A percentile compares a stretch with the other conserved stretches of the same genome.
Evolutionary conservation across 53 echinoderm and acorn worm species (phyloP).

Genomic region (Holothuria scabra): DNA sequence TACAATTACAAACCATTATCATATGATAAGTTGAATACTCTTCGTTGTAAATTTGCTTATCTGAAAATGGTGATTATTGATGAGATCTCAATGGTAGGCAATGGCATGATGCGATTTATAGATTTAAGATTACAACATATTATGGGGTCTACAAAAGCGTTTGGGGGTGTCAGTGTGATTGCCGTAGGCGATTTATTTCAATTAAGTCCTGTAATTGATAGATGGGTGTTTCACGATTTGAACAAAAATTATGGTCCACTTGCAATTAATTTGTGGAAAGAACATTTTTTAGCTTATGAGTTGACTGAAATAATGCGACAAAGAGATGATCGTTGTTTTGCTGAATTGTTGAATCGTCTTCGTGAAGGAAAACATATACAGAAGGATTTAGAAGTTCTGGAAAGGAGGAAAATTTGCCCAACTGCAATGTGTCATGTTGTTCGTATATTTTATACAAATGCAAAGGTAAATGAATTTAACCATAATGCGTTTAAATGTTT

Average conservation of each 20-base stretch:
- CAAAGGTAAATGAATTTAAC: too few relatives aligned
- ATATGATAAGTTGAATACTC: slow-evolving; percentile 22
- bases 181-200: slow-evolving; percentile 13
- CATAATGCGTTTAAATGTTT: too few relatives aligned
- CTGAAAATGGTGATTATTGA: slow-evolving; percentile 26
- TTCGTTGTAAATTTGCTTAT: slow-evolving; percentile 12
- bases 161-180: not conserved
- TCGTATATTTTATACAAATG: too few relatives aligned
- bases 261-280: not conserved
- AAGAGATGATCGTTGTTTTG: not conserved
- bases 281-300: not conserved
- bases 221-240: slow-evolving; percentile 16
- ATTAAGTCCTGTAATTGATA: slow-evolving; percentile 39
- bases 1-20: slow-evolving; percentile 21
- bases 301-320: not conserved
- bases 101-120: not conserved
- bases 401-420: too few relatives aligned
- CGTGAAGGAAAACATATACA: not conserved
- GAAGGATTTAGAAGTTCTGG: too few relatives aligned
- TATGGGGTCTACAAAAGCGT: not conserved
- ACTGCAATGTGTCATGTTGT: too few relatives aligned
- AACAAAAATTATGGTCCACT: slow-evolving; percentile 47
- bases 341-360: not conserved
- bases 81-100: slow-evolving; percentile 47
- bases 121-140: not conserved